Evolutionary conservation across 1,140 invertebrate genomes (phyloP).

Genomic region (Drosophila pruinosa): DNA sequence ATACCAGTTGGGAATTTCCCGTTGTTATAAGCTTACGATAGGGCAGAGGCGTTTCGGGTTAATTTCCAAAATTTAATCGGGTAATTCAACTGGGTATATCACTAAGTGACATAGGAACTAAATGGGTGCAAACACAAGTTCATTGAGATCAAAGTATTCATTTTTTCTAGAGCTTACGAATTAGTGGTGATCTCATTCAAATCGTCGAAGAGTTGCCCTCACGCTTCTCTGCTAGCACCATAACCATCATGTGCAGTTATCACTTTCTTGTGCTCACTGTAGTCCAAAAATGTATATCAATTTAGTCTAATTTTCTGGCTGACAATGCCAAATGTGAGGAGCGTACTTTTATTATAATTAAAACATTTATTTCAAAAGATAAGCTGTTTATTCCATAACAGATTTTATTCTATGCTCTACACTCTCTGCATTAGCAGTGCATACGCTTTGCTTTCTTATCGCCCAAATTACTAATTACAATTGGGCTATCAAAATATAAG

Average conservation of each 20-base stretch:
- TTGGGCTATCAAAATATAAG: not conserved
- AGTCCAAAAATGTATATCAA: constrained; percentile 9
- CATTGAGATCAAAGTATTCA: too few species aligned
- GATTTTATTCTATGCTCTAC: constrained; percentile 22
- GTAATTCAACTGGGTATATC: too few species aligned
- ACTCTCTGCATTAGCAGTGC: constrained; percentile 20
- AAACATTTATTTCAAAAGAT: not conserved
- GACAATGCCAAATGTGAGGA: constrained; percentile 51
- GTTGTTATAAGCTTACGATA: too few species aligned
- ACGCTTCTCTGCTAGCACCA: constrained; percentile 3
- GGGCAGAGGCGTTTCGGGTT: too few species aligned
- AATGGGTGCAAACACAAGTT: too few species aligned
- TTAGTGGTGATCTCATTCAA: not conserved
- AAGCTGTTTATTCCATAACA: not conserved
- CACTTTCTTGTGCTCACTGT: constrained; percentile 26
- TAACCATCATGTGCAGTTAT: not conserved
- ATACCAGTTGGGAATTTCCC: too few species aligned
- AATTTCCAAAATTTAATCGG: too few species aligned
- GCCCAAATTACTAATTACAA: constrained; percentile 14
- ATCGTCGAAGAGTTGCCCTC: constrained; percentile 1
- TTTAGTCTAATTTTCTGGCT: constrained; percentile 14
- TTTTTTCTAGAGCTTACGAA: not conserved
- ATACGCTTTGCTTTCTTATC: constrained; percentile 35
- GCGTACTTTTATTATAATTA: not conserved
- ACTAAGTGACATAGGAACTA: too few species aligned